Evolutionary conservation across 2,797 vertebrate species (phyloP).

Genomic region (Chaetophractus vellerosus): DNA sequence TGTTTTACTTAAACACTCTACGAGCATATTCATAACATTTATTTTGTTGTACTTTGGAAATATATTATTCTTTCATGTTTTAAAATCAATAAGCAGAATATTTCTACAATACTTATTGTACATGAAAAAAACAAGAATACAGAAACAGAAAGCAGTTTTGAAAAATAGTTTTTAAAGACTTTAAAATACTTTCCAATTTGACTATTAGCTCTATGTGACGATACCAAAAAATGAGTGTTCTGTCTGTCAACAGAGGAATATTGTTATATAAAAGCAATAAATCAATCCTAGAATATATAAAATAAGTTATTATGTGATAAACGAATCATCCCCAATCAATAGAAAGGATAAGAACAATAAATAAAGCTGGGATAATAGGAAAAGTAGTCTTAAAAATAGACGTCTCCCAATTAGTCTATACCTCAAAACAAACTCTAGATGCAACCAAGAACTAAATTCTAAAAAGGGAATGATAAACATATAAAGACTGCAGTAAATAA

Average conservation of each 20-base stretch:
- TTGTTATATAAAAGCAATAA: neutral
- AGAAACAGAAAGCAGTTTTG: constrained; percentile 60
- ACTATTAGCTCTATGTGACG: constrained; percentile 48
- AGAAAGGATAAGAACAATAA: neutral
- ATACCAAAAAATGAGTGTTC: neutral
- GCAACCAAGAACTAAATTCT: constrained; percentile 37
- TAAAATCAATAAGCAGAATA: constrained; percentile 62
- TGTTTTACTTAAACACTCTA: constrained; percentile 26
- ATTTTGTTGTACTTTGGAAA: constrained; percentile 61
- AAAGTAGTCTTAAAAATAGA: constrained; percentile 3
- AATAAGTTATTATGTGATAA: constrained; percentile 42
- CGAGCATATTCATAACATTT: constrained; percentile 48
- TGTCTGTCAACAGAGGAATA: constrained; percentile 40
- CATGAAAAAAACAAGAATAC: constrained; percentile 13
- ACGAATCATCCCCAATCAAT: neutral
- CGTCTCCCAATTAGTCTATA: neutral
- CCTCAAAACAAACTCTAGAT: neutral
- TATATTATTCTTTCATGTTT: constrained; percentile 11
- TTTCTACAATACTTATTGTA: constrained; percentile 58
- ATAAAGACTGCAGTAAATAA: neutral
- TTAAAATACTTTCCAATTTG: constrained; percentile 64
- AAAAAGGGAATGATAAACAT: constrained; percentile 8
- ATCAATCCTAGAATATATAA: neutral
- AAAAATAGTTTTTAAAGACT: constrained; percentile 69
- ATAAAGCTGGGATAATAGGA: neutral